Base-by-base conservation (phyloP, 2,888 invertebrate species). In the Aphodius sticticus region DNA sequence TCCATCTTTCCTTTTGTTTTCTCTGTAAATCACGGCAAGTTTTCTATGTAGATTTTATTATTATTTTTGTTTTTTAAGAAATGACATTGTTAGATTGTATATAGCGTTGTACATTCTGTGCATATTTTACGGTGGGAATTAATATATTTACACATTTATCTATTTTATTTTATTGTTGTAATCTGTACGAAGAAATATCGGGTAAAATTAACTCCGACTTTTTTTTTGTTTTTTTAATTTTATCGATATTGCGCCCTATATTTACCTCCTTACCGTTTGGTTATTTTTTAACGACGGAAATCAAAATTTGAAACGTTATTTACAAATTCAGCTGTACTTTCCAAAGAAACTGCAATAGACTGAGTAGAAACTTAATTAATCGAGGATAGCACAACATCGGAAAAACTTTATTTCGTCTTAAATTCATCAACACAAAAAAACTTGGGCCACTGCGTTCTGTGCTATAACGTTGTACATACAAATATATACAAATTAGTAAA, bases 141-240 rank as follows among this genome's bases (percentile, higher is more conserved):
- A 74, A 74, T 74, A 74, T 74, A 74, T 53, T 53, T 74, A 74
- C 74, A 35, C 35, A 36, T 74, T 74, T 74, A 53, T 53, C 53
- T 53, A 53, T 53, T 74, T 74, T 26, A 74, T 74, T 74, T 74
- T 74, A 74, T 74, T 36, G 74, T 72, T 72, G 72, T 74, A 70
- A 15, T 74, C n/a, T 74, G 36, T 53, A 53, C 53, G 26, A 26
- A 26, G 26, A 26, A 26, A 26, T 26, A 26, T 26, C 26, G 26
- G 26, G 26, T 26, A 53, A 53, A 53, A 53, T 9, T n/a, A n/a
- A n/a, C n/a, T n/a, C 9, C 53, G 6, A 9, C 53, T 53, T 53
- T 1, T 53, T 1, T 53, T 53, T 53, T 2, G 12, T 12, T 53
- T 1, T 38, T 6, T 12, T 9, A 12, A 12, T 53, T 53, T 53